Percentiles rank a stretch among this genome's conserved stretches.
phyloP scores from a whole-genome alignment of 1,140 invertebrate species.

The Drosophila teissieri region DNA sequence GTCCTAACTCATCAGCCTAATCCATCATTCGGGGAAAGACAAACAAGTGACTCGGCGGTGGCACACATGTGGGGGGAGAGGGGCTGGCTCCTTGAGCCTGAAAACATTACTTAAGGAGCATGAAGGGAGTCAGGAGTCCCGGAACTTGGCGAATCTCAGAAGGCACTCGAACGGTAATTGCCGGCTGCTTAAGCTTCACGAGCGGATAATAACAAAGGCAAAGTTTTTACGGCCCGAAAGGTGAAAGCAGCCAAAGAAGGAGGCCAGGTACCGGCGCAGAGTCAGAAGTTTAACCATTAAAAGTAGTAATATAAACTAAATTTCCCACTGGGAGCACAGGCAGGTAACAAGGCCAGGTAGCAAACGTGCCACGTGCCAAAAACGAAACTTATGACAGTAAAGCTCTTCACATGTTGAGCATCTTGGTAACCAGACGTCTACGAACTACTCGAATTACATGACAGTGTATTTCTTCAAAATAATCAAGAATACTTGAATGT shows the following conservation, averaged over 20 bases:
- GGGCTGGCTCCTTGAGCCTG: conserved; percentile 6
- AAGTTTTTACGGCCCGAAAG: conserved; percentile 58
- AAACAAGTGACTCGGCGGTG: conserved; percentile 27
- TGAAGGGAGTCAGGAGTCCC: conserved; percentile 19
- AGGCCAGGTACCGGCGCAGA: conserved; percentile 7
- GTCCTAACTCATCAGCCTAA: conserved; percentile 39
- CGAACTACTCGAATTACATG: too few relatives aligned
- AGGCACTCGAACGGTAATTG: conserved; percentile 79
- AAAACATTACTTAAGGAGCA: conserved; percentile 53
- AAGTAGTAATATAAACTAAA: conserved; percentile 90
- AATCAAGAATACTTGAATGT: too few relatives aligned
- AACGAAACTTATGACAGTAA: conserved; percentile 33
- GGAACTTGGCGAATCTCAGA: conserved; percentile 59
- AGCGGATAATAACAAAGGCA: conserved; percentile 74
- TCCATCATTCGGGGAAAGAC: conserved; percentile 48
- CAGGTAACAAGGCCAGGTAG: conserved; percentile 36
- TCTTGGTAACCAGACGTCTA: background rate
- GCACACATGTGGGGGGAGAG: conserved; percentile 19
- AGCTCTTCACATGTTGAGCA: conserved; percentile 29
- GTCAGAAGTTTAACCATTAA: conserved; percentile 78
- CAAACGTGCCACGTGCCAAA: conserved; percentile 22
- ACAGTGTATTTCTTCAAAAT: too few relatives aligned
- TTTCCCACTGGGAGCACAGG: conserved; percentile 88
- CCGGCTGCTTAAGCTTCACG: conserved; percentile 68
- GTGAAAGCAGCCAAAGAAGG: background rate